Evolutionary conservation across 2,797 vertebrate genomes (phyloP), one percentile per base, ranked within the genome.

Genomic region (Cryptoblepharus egeriae): DNA sequence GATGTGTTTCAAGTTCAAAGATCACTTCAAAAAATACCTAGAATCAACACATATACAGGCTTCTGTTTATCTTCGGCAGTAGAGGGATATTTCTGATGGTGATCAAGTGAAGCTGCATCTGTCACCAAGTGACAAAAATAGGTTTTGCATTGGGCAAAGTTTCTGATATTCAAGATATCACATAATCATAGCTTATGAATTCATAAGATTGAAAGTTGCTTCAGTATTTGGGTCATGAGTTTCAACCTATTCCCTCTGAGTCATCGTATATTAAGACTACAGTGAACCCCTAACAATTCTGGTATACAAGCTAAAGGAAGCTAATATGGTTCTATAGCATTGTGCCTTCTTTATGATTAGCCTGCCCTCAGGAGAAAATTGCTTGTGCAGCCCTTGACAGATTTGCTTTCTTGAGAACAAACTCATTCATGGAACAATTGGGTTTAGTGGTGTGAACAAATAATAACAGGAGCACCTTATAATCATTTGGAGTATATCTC

Each of bases 371-470:
- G 58, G 24, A 5, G 10, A 61, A 49, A 86, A 79, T n/a, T 85
- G 57, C 49, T 79, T 55, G 69, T 52, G 67, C 10, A 75, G 39
- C 75, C 69, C 32, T 83, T 70, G 63, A 16, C 70, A 3, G 64
- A 77, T 76, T 86, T 87, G 81, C 7, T 1, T 83, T 26, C 18
- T 73, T 60, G 88, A 65, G 75, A 64, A 9, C 18, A 78, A 77
- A 30, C 1, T 28, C 49, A 16, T 67, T 79, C 60, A 39, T 67
- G 13, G 77, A 92, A 70, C 52, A 81, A 77, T 26, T 26, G 61
- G 72, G 30, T 85, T 87, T 61, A 39, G 49, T 52, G 10, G n/a
- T 71, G 20, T 83, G 28, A 85, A 45, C 90, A 89, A 91, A 84
- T n/a, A 80, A 63, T 61, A 90, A 61, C 80, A 74, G 70, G 84